Evolutionary conservation across 2,797 vertebrate species (phyloP).

Genomic region (Sebastes vulpes): DNA sequence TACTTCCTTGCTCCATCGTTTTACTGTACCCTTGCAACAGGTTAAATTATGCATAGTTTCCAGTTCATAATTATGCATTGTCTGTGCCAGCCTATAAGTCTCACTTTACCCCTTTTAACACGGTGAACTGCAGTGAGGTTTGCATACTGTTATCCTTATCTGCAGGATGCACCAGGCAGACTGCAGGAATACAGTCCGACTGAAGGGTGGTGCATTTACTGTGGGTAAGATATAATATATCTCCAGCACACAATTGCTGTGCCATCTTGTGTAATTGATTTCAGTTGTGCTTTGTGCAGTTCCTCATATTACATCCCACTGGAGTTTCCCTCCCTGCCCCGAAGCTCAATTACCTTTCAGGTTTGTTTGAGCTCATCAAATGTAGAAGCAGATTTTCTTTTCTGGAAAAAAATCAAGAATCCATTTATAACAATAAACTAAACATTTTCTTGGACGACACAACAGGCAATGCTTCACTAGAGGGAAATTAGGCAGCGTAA

Average conservation of each 20-base stretch:
- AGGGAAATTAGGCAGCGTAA: conserved; percentile 56
- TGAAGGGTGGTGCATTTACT: conserved; percentile 36
- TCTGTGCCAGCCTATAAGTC: background rate
- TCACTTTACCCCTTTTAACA: background rate
- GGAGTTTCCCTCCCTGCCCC: conserved; percentile 25
- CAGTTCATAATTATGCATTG: conserved; percentile 1
- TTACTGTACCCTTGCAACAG: background rate
- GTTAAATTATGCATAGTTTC: conserved; percentile 17
- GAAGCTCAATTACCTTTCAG: conserved; percentile 44
- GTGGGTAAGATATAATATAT: conserved; percentile 18
- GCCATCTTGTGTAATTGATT: conserved; percentile 48
- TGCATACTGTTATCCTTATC: conserved; percentile 61
- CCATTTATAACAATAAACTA: conserved; percentile 64
- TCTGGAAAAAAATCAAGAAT: conserved; percentile 57
- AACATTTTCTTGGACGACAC: conserved; percentile 59
- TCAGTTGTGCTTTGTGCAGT: conserved; percentile 36
- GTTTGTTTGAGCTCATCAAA: conserved; percentile 44
- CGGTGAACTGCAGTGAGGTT: conserved; percentile 14
- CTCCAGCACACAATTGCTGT: conserved; percentile 27
- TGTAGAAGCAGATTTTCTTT: conserved; percentile 38
- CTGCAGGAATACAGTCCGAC: conserved; percentile 15
- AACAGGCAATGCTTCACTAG: conserved; percentile 46
- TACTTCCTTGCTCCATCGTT: conserved; percentile 16
- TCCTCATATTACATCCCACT: conserved; percentile 36
- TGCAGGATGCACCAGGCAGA: conserved; percentile 58